These are phyloP conservation scores for Palloptera scutellata DNA, from an alignment of 2,888 invertebrate species.

Conservation along the genomic window DNA sequence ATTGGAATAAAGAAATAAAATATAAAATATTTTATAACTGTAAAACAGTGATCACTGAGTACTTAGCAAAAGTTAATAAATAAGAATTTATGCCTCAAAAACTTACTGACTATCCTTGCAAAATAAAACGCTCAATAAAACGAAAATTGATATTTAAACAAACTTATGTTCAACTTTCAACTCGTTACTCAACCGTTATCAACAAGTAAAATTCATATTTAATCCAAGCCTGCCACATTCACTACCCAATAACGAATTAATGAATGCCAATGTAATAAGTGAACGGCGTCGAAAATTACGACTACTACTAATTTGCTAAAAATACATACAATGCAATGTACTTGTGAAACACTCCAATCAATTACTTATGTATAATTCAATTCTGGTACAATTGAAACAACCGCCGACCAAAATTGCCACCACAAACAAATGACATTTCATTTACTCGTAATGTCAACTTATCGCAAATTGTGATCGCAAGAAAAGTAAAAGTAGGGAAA, in stretches of 20 bases:
- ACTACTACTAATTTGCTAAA: slow-evolving; percentile 46
- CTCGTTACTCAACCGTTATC: neutral
- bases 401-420: no score
- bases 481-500: no score
- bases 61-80: no score
- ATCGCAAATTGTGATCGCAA: slow-evolving; percentile 42
- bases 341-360: slow-evolving; percentile 47
- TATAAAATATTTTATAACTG: no score
- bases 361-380: slow-evolving; percentile 55
- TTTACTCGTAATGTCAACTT: slow-evolving; percentile 34
- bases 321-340: slow-evolving; percentile 13
- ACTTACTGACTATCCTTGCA: no score
- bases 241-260: neutral
- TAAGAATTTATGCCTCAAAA: no score
- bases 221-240: neutral
- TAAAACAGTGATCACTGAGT: no score
- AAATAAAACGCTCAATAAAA: no score
- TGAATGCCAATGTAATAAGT: slow-evolving; percentile 19
- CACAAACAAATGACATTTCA: no score
- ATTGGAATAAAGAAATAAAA: slow-evolving; percentile 17
- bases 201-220: neutral
- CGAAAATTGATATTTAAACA: neutral
- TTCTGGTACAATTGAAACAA: slow-evolving; percentile 29
- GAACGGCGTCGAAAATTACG: slow-evolving; percentile 45
- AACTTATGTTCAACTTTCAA: neutral